Conservation (phyloP, 2,888 invertebrate species). For the Parnassius glacialis region DNA sequence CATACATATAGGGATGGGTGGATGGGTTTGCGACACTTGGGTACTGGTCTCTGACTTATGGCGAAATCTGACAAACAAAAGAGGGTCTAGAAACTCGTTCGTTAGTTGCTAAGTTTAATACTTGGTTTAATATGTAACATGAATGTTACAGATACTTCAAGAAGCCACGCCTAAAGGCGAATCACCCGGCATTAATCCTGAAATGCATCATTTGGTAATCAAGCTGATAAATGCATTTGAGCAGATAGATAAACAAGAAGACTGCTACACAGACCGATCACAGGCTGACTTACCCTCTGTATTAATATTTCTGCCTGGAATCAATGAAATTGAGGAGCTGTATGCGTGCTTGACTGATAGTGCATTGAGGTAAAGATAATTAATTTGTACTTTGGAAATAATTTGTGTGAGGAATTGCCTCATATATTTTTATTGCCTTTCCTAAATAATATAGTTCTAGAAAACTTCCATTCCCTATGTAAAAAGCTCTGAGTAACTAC, state of each 20-base stretch:
- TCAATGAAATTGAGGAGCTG: slow-evolving; percentile 90
- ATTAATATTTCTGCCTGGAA: slow-evolving; percentile 94
- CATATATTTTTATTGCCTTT: too few species aligned
- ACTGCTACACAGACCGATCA: slow-evolving; percentile 44
- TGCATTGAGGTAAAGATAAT: slow-evolving; percentile 46
- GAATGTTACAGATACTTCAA: slow-evolving; percentile 62
- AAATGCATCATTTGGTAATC: slow-evolving; percentile 82
- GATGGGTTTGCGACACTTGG: too few species aligned
- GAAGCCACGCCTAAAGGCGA: slow-evolving; percentile 55
- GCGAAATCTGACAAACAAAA: too few species aligned
- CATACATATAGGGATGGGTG: too few species aligned
- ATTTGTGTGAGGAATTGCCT: too few species aligned
- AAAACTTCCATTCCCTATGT: too few species aligned
- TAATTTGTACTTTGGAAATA: background rate
- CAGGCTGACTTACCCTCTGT: slow-evolving; percentile 82
- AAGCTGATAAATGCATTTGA: slow-evolving; percentile 85
- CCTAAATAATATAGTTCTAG: too few species aligned
- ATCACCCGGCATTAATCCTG: slow-evolving; percentile 80
- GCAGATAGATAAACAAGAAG: slow-evolving; percentile 78
- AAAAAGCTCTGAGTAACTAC: too few species aligned
- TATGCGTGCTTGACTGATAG: slow-evolving; percentile 63
- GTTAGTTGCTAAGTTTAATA: too few species aligned
- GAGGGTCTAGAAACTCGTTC: too few species aligned
- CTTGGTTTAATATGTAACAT: too few species aligned
- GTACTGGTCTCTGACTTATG: too few species aligned